These are phyloP conservation scores for Salvator merianae DNA, from an alignment of 2,113 vertebrate species.

Conservation along the genomic window DNA sequence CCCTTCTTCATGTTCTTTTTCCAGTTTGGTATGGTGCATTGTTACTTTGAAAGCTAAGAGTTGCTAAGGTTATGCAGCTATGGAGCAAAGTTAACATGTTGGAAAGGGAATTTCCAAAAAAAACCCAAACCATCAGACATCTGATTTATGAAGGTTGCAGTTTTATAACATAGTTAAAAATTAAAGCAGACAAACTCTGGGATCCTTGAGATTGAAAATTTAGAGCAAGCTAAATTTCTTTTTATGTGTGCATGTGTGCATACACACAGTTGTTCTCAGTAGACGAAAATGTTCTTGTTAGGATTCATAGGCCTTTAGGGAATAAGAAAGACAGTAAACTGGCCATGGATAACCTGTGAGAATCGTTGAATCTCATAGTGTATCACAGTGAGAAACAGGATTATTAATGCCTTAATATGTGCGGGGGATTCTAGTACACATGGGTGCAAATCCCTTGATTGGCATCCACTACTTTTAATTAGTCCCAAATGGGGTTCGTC, in stretches of 20 bases:
- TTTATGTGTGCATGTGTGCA: accelerated
- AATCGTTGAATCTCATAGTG: neutral
- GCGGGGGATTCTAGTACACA: neutral
- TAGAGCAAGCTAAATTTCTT: neutral
- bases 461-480: neutral
- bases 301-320: neutral
- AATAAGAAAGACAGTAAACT: neutral
- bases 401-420: accelerated
- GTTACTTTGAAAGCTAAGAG: neutral
- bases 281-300: neutral
- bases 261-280: neutral
- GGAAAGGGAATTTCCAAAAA: neutral
- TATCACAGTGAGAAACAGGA: neutral
- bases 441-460: neutral
- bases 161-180: neutral
- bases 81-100: neutral
- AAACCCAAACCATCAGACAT: neutral
- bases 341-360: accelerated
- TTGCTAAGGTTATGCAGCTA: neutral
- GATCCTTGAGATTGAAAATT: neutral
- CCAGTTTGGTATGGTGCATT: neutral
- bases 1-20: neutral
- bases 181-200: neutral
- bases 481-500: neutral
- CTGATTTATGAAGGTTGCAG: neutral